Evolutionary conservation across 2,797 vertebrate genomes (phyloP), one percentile per base, ranked within the genome.

Genomic region (Cygnus olor): DNA sequence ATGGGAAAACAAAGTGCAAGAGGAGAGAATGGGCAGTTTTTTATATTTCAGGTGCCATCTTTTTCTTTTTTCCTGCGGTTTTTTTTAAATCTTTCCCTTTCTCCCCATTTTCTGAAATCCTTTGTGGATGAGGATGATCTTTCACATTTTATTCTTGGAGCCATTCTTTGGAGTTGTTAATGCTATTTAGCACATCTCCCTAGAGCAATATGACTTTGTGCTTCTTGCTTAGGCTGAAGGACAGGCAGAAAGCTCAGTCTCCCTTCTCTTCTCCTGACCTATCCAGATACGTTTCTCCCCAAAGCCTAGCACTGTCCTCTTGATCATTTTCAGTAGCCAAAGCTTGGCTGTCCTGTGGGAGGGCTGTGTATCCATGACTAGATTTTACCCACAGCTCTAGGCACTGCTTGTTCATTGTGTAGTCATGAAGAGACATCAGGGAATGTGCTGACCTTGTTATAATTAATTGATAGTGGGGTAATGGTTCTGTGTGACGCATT

Each of bases 381-480:
- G 38, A 38, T 53, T n/a, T 34, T 91, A 25, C 79, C 64, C 76
- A 61, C 60, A 85, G 89, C 79, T 86, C 72, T 76, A 85, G 42
- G 73, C 69, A 85, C 30, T 47, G 66, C 91, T 78, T 47, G 66
- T 94, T 95, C 95, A 96, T 97, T 97, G 93, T 83, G 82, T 89
- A 96, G 91, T 93, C 95, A 76, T 76, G 74, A 91, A 88, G 84
- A 97, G 79, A 86, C 82, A 69, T 85, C 61, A 87, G 95, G 54
- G 92, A 94, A 95, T 95, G 76, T 91, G 96, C 96, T 96, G 96
- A 97, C 97, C 97, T 97, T 94, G 95, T 96, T 97, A 74, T 96
- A 97, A 98, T 97, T 96, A 97, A 98, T 97, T 96, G 88, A 91
- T 71, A 81, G 94, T 84, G 25, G 97, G 90, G 95, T 97, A 97